Conservation (phyloP, 2,888 invertebrate species). For the Perizoma affinitatum region DNA sequence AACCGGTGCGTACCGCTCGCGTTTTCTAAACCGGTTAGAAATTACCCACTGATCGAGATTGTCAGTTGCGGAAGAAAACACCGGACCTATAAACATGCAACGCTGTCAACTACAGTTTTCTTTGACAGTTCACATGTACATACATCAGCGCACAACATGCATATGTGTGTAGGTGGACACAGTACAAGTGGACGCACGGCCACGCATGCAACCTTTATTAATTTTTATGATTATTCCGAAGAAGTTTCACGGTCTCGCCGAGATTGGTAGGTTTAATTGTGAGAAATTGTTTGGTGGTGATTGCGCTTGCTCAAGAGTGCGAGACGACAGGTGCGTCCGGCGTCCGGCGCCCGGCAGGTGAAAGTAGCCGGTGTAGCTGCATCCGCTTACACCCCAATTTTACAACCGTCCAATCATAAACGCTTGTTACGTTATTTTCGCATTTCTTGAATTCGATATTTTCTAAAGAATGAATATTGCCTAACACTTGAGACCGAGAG, state of each 20-base stretch:
- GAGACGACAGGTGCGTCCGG: conserved; percentile 52
- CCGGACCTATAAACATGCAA: conserved; percentile 69
- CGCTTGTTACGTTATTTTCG: conserved; percentile 24
- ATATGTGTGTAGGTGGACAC: conserved; percentile 2
- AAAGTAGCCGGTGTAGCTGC: conserved; percentile 65
- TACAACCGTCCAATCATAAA: conserved; percentile 23
- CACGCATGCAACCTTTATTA: conserved; percentile 3
- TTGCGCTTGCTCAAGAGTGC: conserved; percentile 54
- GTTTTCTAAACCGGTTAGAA: conserved; percentile 84
- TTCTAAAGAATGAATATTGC: background rate
- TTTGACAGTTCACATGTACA: conserved; percentile 46
- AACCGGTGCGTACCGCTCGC: conserved; percentile 54
- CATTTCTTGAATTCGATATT: conserved; percentile 1
- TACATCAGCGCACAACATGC: conserved; percentile 10
- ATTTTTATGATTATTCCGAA: conserved; percentile 14
- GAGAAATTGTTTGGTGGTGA: conserved; percentile 44
- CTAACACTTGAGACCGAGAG: no score
- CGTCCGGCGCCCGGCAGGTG: conserved; percentile 56
- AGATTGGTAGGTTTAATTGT: conserved; percentile 41
- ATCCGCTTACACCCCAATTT: conserved; percentile 67
- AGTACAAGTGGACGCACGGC: conserved; percentile 7
- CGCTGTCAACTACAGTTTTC: conserved; percentile 66
- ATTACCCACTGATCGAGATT: conserved; percentile 82
- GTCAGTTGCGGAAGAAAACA: conserved; percentile 80
- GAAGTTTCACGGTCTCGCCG: conserved; percentile 22